phyloP scores from a whole-genome alignment of 2,888 invertebrate genomes.

The Eubasilissa splendida region DNA sequence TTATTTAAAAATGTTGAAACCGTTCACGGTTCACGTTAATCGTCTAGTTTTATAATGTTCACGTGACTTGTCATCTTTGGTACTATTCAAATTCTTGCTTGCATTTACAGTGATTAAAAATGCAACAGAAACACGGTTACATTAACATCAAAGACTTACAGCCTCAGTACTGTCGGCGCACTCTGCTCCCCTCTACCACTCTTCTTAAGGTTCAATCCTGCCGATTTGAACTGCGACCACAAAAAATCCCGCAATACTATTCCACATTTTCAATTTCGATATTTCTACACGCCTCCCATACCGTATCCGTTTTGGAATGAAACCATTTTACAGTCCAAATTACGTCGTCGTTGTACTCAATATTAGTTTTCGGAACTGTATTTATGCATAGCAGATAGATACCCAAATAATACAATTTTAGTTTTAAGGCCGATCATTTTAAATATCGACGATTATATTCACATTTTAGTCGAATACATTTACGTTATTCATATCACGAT shows the following conservation, averaged over 20 bases:
- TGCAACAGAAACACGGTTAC: too few species aligned
- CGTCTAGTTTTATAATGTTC: too few species aligned
- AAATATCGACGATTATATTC: too few species aligned
- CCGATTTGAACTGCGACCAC: slow-evolving; percentile 4
- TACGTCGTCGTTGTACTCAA: background rate
- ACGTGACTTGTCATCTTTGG: too few species aligned
- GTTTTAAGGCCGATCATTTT: too few species aligned
- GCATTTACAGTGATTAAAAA: too few species aligned
- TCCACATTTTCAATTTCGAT: slow-evolving; percentile 17
- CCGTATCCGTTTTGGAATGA: slow-evolving; percentile 15
- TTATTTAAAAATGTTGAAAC: too few species aligned
- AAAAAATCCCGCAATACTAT: slow-evolving; percentile 1
- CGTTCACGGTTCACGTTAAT: too few species aligned
- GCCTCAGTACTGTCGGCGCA: background rate
- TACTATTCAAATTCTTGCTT: too few species aligned
- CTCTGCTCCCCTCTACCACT: background rate
- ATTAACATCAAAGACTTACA: background rate
- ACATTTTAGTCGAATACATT: too few species aligned
- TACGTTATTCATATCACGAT: too few species aligned
- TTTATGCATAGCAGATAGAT: background rate
- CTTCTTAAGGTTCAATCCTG: background rate
- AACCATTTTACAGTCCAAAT: slow-evolving; percentile 25
- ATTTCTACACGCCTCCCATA: slow-evolving; percentile 6
- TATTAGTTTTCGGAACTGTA: background rate
- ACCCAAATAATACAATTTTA: too few species aligned